phyloP scores from a whole-genome alignment of 2,113 vertebrate species.

The Steatornis caripensis region DNA sequence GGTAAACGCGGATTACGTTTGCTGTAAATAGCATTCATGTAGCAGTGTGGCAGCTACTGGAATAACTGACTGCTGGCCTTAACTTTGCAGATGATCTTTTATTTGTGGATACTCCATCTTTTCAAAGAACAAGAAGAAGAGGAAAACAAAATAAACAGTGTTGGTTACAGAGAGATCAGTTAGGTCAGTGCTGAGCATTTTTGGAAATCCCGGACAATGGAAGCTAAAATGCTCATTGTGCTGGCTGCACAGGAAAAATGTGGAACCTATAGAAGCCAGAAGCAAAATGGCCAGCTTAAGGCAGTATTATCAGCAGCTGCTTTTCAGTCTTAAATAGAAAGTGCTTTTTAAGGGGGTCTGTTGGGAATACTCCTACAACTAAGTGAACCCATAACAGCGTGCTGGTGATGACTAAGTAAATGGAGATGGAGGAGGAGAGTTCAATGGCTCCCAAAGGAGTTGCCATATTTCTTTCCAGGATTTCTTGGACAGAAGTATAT shows the following conservation, averaged over 20 bases:
- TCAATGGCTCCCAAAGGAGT: conserved; percentile 32
- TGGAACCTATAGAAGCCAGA: conserved; percentile 26
- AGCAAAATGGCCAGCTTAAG: conserved; percentile 34
- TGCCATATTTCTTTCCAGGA: conserved; percentile 47
- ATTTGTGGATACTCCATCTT: not conserved
- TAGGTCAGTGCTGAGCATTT: not conserved
- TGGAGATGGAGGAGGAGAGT: conserved; percentile 15
- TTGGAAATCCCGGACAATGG: not conserved
- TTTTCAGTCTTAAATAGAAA: conserved; percentile 43
- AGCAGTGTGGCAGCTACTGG: conserved; percentile 1
- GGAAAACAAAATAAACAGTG: not conserved
- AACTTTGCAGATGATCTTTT: not conserved
- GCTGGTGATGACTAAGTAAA: conserved; percentile 43
- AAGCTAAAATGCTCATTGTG: not conserved
- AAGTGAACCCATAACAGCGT: not conserved
- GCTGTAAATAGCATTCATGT: not conserved
- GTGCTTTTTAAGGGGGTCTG: conserved; percentile 45
- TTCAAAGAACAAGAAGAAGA: not conserved
- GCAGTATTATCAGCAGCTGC: conserved; percentile 49
- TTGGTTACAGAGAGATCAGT: not conserved
- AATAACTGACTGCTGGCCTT: not conserved
- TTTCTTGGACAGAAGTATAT: conserved; percentile 22
- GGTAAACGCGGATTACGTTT: not conserved
- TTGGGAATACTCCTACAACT: conserved; percentile 31
- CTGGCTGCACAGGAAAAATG: not conserved